Percentiles rank a stretch among this genome's conserved stretches.
Evolutionary conservation across 1,140 invertebrate genomes (phyloP).

Genomic region (Pseudoatta argentina): DNA sequence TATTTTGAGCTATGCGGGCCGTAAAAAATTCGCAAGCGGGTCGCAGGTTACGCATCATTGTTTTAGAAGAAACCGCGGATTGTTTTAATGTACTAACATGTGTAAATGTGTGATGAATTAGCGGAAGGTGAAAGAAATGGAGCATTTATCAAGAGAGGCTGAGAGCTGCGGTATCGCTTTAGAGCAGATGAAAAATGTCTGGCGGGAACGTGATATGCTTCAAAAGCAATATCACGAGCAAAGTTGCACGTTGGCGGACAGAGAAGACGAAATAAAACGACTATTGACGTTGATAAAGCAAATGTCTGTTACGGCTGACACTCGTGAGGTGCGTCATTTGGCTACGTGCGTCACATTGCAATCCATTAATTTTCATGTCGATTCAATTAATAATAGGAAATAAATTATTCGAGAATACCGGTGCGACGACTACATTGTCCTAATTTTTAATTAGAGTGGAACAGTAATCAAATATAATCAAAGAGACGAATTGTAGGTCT

Average conservation of each 20-base stretch:
- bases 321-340: conserved; percentile 62
- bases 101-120: conserved; percentile 53
- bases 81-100: not conserved
- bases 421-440: not conserved
- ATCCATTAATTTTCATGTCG: not conserved
- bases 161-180: conserved; percentile 56
- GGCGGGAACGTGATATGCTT: conserved; percentile 65
- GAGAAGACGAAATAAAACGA: conserved; percentile 71
- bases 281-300: conserved; percentile 62
- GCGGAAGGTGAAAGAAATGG: conserved; percentile 66
- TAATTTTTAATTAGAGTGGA: conserved; percentile 1
- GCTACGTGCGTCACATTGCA: conserved; percentile 10
- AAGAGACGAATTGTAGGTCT: not conserved
- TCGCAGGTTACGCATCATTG: too few relatives aligned
- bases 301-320: conserved; percentile 45
- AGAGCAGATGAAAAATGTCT: conserved; percentile 63
- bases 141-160: conserved; percentile 59
- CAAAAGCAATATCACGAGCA: conserved; percentile 67
- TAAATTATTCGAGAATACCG: conserved; percentile 7
- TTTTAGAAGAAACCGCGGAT: too few relatives aligned
- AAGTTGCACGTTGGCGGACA: conserved; percentile 62
- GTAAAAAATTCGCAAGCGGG: too few relatives aligned
- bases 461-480: not conserved
- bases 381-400: conserved; percentile 34
- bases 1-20: too few relatives aligned